These are phyloP conservation scores for Phaethornis superciliosus DNA, from an alignment of 2,113 vertebrate species.

Conservation along the genomic window DNA sequence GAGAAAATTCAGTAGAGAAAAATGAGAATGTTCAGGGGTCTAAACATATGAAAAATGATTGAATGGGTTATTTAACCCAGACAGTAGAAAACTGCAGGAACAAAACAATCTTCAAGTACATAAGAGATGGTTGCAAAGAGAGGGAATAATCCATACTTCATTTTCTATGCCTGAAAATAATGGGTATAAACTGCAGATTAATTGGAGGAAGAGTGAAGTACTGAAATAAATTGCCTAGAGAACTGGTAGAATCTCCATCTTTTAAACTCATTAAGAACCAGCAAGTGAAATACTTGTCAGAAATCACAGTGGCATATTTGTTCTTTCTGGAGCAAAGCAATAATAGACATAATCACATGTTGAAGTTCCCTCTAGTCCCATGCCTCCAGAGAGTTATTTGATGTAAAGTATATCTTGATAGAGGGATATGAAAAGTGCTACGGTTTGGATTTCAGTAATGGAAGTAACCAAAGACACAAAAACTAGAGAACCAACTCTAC, in stretches of 20 bases:
- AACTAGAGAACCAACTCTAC: neutral
- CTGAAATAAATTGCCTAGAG: neutral
- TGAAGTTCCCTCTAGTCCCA: neutral
- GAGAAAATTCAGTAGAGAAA: constrained; percentile 27
- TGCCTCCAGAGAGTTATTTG: neutral
- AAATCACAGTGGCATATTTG: constrained; percentile 24
- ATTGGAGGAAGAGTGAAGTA: neutral
- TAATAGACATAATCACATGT: constrained; percentile 5
- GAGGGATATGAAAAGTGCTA: neutral
- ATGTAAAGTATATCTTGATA: neutral
- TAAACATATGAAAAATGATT: constrained; percentile 5
- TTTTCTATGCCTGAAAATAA: neutral
- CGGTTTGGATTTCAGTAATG: neutral
- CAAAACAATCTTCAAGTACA: neutral
- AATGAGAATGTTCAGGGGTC: neutral
- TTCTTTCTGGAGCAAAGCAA: constrained; percentile 23
- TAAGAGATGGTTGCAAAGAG: neutral
- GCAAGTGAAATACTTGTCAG: constrained; percentile 29
- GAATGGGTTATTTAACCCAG: constrained; percentile 21
- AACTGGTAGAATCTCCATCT: neutral
- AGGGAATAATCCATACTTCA: neutral
- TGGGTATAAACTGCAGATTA: neutral
- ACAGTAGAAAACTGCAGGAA: neutral
- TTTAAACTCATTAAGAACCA: constrained; percentile 14
- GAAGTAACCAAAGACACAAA: neutral